Evolutionary conservation across 37 sponge, comb jelly and placozoan species (phyloP).

Genomic region (Agelas oroides): DNA sequence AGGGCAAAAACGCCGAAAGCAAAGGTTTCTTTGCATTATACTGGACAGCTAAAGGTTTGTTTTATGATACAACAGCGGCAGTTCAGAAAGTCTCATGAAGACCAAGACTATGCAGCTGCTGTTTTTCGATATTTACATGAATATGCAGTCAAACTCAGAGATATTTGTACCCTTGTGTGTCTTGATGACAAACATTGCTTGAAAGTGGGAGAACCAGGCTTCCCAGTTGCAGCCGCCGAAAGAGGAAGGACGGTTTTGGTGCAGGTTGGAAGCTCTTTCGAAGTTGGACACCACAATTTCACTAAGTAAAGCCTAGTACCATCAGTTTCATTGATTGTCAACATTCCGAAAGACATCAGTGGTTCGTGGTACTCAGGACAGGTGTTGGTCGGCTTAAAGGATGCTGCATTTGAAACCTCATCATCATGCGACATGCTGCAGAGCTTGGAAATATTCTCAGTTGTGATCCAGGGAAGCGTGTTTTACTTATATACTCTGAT

Average conservation of each 20-base stretch:
- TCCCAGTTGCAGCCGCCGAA: constrained; percentile 62
- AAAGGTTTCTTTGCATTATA: constrained; percentile 38
- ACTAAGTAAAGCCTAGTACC: constrained; percentile 16
- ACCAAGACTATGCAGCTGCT: constrained; percentile 57
- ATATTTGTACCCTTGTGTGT: constrained; percentile 23
- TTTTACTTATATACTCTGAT: constrained; percentile 23
- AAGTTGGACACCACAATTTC: constrained; percentile 55
- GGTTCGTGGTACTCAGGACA: constrained; percentile 44
- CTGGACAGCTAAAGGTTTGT: constrained; percentile 37
- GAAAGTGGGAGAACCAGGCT: constrained; percentile 31
- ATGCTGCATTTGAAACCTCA: constrained; percentile 48
- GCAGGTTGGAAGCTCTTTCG: neutral
- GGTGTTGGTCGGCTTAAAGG: constrained; percentile 29
- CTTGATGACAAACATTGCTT: constrained; percentile 45
- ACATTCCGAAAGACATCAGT: constrained; percentile 33
- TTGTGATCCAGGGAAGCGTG: neutral
- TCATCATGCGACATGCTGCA: constrained; percentile 34
- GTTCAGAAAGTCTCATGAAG: constrained; percentile 44
- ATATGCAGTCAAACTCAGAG: constrained; percentile 23
- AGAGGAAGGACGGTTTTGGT: constrained; percentile 37
- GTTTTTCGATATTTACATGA: constrained; percentile 48
- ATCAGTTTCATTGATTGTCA: constrained; percentile 4
- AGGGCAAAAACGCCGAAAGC: constrained; percentile 46
- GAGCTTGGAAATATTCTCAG: constrained; percentile 21
- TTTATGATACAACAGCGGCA: constrained; percentile 54